Percentiles rank a stretch among this genome's conserved stretches.
phyloP scores from a whole-genome alignment of 2,113 vertebrate species.

The Leptodactylus fuscus region DNA sequence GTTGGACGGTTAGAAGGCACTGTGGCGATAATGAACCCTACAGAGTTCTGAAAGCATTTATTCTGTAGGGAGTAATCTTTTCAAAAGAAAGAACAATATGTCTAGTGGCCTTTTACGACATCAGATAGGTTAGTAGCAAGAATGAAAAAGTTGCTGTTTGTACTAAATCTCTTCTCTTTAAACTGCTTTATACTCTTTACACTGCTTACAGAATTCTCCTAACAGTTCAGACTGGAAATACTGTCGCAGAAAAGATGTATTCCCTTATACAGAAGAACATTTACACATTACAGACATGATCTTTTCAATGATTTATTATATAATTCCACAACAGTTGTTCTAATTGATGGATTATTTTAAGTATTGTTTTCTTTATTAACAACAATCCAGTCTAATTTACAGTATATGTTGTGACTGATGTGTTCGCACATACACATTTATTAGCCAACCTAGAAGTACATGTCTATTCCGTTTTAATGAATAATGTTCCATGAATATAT shows the following conservation, averaged over 20 bases:
- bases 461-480: too few species aligned
- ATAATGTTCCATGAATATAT: too few species aligned
- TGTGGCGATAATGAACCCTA: constrained; percentile 59
- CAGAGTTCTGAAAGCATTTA: constrained; percentile 56
- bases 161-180: constrained; percentile 39
- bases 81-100: constrained; percentile 57
- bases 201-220: not conserved
- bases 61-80: constrained; percentile 58
- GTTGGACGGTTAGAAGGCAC: constrained; percentile 57
- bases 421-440: too few species aligned
- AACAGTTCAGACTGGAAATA: not conserved
- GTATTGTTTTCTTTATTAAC: too few species aligned
- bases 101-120: constrained; percentile 56
- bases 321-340: too few species aligned
- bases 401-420: too few species aligned
- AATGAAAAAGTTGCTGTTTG: constrained; percentile 50
- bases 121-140: constrained; percentile 37
- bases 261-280: not conserved
- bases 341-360: too few species aligned
- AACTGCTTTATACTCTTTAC: not conserved
- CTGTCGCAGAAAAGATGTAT: not conserved
- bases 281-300: not conserved
- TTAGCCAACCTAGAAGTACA: too few species aligned
- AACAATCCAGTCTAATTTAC: too few species aligned
- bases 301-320: not conserved